phyloP scores from a whole-genome alignment of 1,140 invertebrate genomes.

The Maconellicoccus hirsutus region DNA sequence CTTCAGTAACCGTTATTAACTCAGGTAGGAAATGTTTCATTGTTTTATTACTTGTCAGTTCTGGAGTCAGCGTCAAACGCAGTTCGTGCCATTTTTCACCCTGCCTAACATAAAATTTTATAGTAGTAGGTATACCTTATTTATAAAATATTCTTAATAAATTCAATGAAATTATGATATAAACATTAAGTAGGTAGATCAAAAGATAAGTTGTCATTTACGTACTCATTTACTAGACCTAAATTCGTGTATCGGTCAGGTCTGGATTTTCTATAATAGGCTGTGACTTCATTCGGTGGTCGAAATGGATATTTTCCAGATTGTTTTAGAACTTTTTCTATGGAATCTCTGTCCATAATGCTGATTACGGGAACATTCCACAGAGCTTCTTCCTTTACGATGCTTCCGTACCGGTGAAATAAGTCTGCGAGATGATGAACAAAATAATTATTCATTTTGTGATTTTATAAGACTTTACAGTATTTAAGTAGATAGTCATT shows the following conservation, averaged over 20 bases:
- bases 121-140: too few relatives aligned
- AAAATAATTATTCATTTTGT: too few relatives aligned
- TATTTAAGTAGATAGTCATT: too few relatives aligned
- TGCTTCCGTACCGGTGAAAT: constrained; percentile 54
- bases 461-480: too few relatives aligned
- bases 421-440: constrained; percentile 55
- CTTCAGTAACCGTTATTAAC: constrained; percentile 61
- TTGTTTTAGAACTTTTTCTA: constrained; percentile 61
- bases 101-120: constrained; percentile 59
- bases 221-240: constrained; percentile 70
- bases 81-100: constrained; percentile 68
- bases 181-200: neutral
- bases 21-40: constrained; percentile 64
- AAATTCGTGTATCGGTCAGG: constrained; percentile 66
- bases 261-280: constrained; percentile 56
- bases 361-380: constrained; percentile 63
- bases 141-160: too few relatives aligned
- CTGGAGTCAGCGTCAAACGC: constrained; percentile 56
- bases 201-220: constrained; percentile 26
- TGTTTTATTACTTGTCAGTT: constrained; percentile 62
- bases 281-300: constrained; percentile 69
- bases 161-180: too few relatives aligned
- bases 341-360: constrained; percentile 58
- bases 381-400: constrained; percentile 63
- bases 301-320: constrained; percentile 61